Evolutionary conservation across 2,797 vertebrate species (phyloP), one percentile per base, ranked within the genome.

Genomic region (Pelobates cultripes): DNA sequence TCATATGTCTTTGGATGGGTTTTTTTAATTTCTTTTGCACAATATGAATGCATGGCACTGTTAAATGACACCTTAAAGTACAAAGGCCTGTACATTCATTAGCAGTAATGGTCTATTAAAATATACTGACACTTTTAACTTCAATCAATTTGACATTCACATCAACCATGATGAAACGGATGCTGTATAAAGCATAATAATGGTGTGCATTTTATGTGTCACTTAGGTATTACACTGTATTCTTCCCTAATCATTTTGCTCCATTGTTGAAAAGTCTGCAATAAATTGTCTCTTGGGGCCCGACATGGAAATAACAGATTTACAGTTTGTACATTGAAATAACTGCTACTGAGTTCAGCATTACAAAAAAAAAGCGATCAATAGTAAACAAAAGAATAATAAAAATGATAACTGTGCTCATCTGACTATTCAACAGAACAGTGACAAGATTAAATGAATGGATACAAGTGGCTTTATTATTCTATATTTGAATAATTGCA

Each of bases 351-450:
- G n/a, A 79, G 40, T 74, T 75, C 64, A 81, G 57, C 43, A 81
- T 70, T 70, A 70, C n/a, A 81, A 60, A 74, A 28, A 28, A 51
- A 81, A 70, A 60, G 43, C 51, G 68, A 75, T 81, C 64, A 75
- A 81, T 81, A 75, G 72, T 81, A 70, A 73, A 81, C 79, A 75
- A 81, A 75, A 81, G 72, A 61, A 70, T 75, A 81, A 75, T 70
- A 81, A 75, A 77, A 70, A 74, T 57, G 51, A 75, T 63, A 73
- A 80, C 71, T 80, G 63, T 17, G 70, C 70, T 71, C 69, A 44
- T 81, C 75, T 81, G 43, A 43, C 6, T 70, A 61, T 66, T 45
- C 61, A 74, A 80, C 72, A 44, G 70, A 8, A 74, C 66, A 69
- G 15, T 44, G 47, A 74, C 66, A 60, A 69, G 71, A 80, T 74